Evolutionary conservation across 2,797 vertebrate species (phyloP).

Genomic region (Oreochromis mossambicus): DNA sequence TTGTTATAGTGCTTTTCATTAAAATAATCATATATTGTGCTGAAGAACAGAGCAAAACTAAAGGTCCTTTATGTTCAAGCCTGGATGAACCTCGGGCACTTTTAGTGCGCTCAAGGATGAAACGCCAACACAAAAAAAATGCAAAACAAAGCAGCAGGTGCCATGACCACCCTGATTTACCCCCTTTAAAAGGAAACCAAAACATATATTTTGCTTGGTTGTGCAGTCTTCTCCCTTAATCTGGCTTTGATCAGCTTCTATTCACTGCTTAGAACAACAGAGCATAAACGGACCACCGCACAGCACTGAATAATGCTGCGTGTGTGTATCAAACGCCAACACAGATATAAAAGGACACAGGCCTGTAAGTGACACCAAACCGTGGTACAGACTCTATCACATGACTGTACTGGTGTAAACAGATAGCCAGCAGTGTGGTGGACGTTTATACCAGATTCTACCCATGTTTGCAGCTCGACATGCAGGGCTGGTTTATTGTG

Average conservation of each 20-base stretch:
- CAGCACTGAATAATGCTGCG: not conserved
- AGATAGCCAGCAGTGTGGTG: not conserved
- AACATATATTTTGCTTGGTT: not conserved
- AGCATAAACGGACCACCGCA: not conserved
- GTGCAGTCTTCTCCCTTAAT: fast-evolving
- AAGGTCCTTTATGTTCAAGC: fast-evolving
- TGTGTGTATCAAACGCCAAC: not conserved
- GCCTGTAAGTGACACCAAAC: fast-evolving
- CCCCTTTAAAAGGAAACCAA: not conserved
- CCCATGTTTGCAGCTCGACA: not conserved
- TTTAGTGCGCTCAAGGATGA: not conserved
- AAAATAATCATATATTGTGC: not conserved
- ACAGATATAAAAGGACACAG: not conserved
- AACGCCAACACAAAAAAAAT: not conserved
- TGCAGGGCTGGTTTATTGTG: not conserved
- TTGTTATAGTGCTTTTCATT: not conserved
- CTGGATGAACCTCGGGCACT: not conserved
- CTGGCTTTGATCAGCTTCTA: not conserved
- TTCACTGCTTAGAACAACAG: not conserved
- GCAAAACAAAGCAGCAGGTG: not conserved
- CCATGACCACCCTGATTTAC: not conserved
- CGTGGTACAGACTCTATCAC: not conserved
- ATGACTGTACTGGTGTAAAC: not conserved
- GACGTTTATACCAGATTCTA: not conserved
- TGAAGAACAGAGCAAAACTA: not conserved